These are phyloP conservation scores for Hassar affinis DNA, from an alignment of 2,113 vertebrate species.

Conservation along the genomic window DNA sequence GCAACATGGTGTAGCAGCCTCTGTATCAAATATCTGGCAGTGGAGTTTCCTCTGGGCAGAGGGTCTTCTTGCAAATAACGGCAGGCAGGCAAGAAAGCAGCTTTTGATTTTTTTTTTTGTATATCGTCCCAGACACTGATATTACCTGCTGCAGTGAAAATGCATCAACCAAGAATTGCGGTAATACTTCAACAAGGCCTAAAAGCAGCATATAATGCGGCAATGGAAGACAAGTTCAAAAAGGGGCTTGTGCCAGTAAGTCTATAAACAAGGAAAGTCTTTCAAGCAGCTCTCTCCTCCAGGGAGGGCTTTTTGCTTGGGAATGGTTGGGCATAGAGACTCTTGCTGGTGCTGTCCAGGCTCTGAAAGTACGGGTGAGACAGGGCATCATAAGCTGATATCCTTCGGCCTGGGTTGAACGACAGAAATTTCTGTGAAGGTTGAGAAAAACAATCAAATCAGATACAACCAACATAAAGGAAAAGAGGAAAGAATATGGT, in stretches of 20 bases:
- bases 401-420: slow-evolving; percentile 92
- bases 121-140: slow-evolving; percentile 31
- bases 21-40: slow-evolving; percentile 34
- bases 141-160: slow-evolving; percentile 28
- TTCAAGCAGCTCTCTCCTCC: slow-evolving; percentile 85
- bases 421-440: slow-evolving; percentile 88
- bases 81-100: slow-evolving; percentile 45
- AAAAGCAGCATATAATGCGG: slow-evolving; percentile 73
- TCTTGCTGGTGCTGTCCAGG: slow-evolving; percentile 87
- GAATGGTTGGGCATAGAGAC: slow-evolving; percentile 80
- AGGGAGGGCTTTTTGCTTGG: slow-evolving; percentile 84
- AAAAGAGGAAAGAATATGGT: background rate
- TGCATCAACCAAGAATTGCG: slow-evolving; percentile 33
- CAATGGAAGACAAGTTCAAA: slow-evolving; percentile 62
- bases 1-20: slow-evolving; percentile 40
- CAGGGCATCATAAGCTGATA: slow-evolving; percentile 91
- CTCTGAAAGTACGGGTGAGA: slow-evolving; percentile 93
- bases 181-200: slow-evolving; percentile 48
- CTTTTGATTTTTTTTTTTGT: slow-evolving; percentile 38
- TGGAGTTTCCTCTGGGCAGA: slow-evolving; percentile 43
- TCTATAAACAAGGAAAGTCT: slow-evolving; percentile 25
- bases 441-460: slow-evolving; percentile 11
- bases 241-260: slow-evolving; percentile 9
- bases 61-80: slow-evolving; percentile 36
- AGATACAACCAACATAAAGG: background rate